Conservation (phyloP, 92 coral and sea anemone species). For the Palythoa grandis region DNA sequence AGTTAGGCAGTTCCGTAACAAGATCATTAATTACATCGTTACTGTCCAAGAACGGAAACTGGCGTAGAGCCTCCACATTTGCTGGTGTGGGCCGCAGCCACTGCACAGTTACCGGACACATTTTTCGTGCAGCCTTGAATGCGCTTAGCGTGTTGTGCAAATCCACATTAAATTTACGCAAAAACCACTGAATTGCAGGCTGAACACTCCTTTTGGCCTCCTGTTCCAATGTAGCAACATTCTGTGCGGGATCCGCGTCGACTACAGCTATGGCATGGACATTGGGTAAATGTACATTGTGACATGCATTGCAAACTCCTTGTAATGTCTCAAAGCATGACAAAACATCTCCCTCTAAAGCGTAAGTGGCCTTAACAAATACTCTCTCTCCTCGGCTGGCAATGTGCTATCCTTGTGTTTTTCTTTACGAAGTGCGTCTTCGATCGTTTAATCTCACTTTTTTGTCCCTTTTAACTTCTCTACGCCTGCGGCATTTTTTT, state of each 20-base stretch:
- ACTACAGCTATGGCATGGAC: conserved; percentile 55
- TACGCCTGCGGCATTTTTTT: conserved; percentile 46
- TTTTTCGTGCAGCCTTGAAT: conserved; percentile 61
- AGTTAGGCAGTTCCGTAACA: conserved; percentile 49
- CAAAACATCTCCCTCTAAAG: conserved; percentile 36
- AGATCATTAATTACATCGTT: conserved; percentile 33
- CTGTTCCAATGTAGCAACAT: conserved; percentile 55
- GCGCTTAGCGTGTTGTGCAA: conserved; percentile 48
- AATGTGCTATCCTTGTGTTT: conserved; percentile 28
- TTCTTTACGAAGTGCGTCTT: conserved; percentile 39
- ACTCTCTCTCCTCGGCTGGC: conserved; percentile 35
- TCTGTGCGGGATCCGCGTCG: conserved; percentile 48
- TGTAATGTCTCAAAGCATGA: conserved; percentile 51
- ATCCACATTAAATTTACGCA: conserved; percentile 54
- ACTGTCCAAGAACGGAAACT: conserved; percentile 44
- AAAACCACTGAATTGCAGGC: conserved; percentile 61
- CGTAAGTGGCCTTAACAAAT: conserved; percentile 35
- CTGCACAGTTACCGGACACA: conserved; percentile 52
- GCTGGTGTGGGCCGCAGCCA: conserved; percentile 49
- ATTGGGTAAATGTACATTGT: conserved; percentile 42
- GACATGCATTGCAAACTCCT: conserved; percentile 53
- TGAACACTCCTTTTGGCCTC: conserved; percentile 53
- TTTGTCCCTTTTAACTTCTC: conserved; percentile 26
- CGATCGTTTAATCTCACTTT: conserved; percentile 46
- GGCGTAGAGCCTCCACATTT: conserved; percentile 36